Base-by-base conservation (phyloP, 37 sponge, comb jelly and placozoan species). In the Bolinopsis microptera region DNA sequence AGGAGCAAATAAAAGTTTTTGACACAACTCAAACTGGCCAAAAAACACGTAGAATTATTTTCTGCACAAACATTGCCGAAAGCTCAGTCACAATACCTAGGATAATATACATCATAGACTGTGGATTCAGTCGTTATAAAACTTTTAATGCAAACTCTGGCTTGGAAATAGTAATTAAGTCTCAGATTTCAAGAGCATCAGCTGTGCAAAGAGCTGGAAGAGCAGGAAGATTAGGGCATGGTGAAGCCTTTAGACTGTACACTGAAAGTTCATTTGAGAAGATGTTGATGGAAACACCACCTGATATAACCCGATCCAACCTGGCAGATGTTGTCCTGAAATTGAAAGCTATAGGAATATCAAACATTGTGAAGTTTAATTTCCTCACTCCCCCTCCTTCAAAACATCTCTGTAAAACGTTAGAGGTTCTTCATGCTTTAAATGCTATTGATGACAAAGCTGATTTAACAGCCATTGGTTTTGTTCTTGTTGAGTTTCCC, bases 41-140 rank as follows among this genome's bases (percentile, higher is more conserved):
- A 33, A 34, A 92, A 25, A 33, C 35, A 40, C 88, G 97, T 67
- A 97, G 95, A 68, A 76, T 97, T 35, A 77, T 97, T 31, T 96
- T 96, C 83, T 93, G 95, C 69, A 97, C 97, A 28, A 97, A 97
- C 95, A 76, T 96, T 23, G 97, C 97, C 38, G 97, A 97, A 93
- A 97, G 96, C 31, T 97, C 97, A 8, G 93, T 97, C 26, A 97
- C 97, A 30, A 96, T 97, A 30, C 96, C 96, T 40, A 95, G 96
- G 25, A 94, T 97, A 0, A 94, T 93, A 70, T 96, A 95, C 39
- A 92, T 97, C 8, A 93, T 97, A 30, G 97, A 97, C 68, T 93
- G 94, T 38, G 97, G 97, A 24, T 82, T 97, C 26, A 93, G 90
- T 41, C 32, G 90, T 2, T 33, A 27, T 1, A 86, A 86, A 40